Percentiles rank a stretch among this genome's conserved stretches.
phyloP scores from a whole-genome alignment of 2,797 vertebrate genomes.

The Bradypus variegatus region DNA sequence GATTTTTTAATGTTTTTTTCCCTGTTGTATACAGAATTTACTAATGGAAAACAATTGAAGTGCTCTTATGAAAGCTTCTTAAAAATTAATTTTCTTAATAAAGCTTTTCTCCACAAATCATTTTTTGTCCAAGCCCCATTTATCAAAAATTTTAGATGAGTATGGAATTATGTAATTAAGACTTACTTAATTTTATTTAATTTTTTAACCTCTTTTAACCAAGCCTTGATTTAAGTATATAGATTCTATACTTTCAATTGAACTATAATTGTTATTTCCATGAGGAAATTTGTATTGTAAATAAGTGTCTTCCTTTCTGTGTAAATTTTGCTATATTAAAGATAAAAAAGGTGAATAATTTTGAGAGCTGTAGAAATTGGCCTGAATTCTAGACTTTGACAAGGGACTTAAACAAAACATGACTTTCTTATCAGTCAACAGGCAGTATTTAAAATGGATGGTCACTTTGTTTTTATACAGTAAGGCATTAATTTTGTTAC shows the following conservation, averaged over 20 bases:
- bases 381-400: slow-evolving; percentile 16
- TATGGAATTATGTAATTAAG: neutral
- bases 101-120: neutral
- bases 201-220: neutral
- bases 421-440: neutral
- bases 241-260: neutral
- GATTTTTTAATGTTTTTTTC: neutral
- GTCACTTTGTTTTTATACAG: neutral
- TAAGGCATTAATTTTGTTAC: neutral
- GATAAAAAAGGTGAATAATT: neutral
- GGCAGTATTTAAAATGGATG: neutral
- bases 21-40: neutral
- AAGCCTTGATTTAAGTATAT: neutral
- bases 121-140: neutral
- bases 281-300: neutral
- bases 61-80: neutral
- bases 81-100: neutral
- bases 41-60: neutral
- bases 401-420: neutral
- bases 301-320: neutral
- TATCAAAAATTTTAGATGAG: neutral
- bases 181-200: neutral
- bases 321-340: neutral
- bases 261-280: neutral
- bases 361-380: neutral